Conservation (phyloP, 2,113 vertebrate genomes). For the Ammodytes dubius region DNA sequence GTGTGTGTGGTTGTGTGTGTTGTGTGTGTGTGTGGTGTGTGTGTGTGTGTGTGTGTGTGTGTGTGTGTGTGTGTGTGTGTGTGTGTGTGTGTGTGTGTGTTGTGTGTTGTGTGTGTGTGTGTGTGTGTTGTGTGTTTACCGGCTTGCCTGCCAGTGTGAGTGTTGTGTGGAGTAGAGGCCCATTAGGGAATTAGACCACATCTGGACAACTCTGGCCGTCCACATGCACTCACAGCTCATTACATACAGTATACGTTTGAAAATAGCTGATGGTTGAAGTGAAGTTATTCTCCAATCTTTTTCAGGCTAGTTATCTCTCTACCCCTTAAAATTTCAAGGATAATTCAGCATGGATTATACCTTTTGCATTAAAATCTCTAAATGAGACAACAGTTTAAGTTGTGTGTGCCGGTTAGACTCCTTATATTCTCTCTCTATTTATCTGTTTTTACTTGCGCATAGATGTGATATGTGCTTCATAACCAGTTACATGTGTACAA, state of each 20-base stretch:
- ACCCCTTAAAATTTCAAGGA: no score
- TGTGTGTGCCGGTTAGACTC: background rate
- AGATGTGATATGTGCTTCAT: background rate
- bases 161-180: conserved; percentile 38
- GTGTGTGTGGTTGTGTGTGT: conserved; percentile 17
- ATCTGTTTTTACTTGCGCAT: background rate
- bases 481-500: conserved; percentile 1
- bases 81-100: conserved; percentile 23
- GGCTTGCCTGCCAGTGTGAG: conserved; percentile 13
- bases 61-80: conserved; percentile 25
- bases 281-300: background rate
- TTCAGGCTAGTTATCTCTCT: background rate
- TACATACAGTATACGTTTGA: conserved; percentile 28
- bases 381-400: background rate
- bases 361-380: background rate
- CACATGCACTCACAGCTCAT: conserved; percentile 17
- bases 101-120: conserved; percentile 29
- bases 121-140: background rate
- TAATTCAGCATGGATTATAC: background rate
- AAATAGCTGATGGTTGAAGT: conserved; percentile 31
- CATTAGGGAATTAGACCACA: conserved; percentile 78
- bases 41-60: conserved; percentile 23
- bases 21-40: conserved; percentile 33
- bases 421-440: no score
- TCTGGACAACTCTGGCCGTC: conserved; percentile 60